phyloP scores from a whole-genome alignment of 2,797 vertebrate genomes.

The Lagothrix lagotricha region DNA sequence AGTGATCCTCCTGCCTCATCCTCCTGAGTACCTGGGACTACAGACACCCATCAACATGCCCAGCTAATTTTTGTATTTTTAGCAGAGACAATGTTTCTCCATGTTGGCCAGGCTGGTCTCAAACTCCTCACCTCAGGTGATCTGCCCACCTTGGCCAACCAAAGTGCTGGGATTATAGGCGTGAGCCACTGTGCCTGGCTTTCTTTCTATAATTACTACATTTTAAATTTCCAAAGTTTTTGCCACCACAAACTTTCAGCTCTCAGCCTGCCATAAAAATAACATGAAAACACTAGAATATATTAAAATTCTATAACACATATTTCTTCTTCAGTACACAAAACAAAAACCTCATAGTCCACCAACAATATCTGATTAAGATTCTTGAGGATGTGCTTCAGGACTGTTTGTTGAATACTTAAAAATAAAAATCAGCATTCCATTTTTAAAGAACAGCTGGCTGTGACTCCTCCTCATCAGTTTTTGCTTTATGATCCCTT shows the following conservation, averaged over 20 bases:
- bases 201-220: slow-evolving; percentile 20
- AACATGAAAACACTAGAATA: not conserved
- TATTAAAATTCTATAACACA: not conserved
- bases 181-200: not conserved
- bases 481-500: slow-evolving; percentile 47
- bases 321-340: not conserved
- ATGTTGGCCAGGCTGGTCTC: not conserved
- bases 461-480: slow-evolving; percentile 38
- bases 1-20: not conserved
- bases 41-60: not conserved
- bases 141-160: not conserved
- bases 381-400: not conserved
- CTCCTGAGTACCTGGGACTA: not conserved
- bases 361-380: slow-evolving; percentile 35
- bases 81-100: not conserved
- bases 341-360: slow-evolving; percentile 48
- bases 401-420: slow-evolving; percentile 37
- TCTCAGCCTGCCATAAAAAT: slow-evolving; percentile 40
- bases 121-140: not conserved
- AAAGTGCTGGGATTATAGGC: not conserved
- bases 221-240: slow-evolving; percentile 49
- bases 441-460: slow-evolving; percentile 66
- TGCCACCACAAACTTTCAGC: slow-evolving; percentile 28
- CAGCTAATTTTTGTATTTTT: not conserved
- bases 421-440: slow-evolving; percentile 61